A percentile compares a stretch with the other conserved stretches of the same genome.
phyloP scores from a whole-genome alignment of 2,113 vertebrate species.

The Xyrauchen texanus region DNA sequence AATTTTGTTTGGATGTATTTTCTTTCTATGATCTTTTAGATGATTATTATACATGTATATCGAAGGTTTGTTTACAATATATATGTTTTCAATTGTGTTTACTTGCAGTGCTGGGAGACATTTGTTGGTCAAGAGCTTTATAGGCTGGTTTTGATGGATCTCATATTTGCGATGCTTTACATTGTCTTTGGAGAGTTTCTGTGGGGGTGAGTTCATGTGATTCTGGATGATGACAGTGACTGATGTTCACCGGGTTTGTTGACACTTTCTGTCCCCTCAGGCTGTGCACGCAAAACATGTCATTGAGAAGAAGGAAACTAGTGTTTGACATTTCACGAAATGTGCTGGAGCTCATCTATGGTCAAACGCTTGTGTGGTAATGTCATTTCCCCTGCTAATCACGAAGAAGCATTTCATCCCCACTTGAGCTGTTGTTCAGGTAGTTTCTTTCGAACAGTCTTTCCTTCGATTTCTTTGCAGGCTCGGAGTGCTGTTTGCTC shows the following conservation, averaged over 20 bases:
- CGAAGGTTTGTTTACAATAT: background rate
- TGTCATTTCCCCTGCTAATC: no score
- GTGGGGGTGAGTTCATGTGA: constrained; percentile 77
- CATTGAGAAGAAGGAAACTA: constrained; percentile 71
- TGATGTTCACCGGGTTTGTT: background rate
- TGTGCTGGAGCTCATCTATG: constrained; percentile 86
- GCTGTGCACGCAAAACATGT: constrained; percentile 71
- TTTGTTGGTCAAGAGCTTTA: constrained; percentile 90
- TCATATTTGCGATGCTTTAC: constrained; percentile 79
- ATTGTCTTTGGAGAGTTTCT: constrained; percentile 79
- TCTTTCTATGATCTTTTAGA: no score
- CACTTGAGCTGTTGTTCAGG: no score
- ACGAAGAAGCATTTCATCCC: no score
- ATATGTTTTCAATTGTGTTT: background rate
- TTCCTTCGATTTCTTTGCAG: constrained; percentile 60
- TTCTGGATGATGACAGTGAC: no score
- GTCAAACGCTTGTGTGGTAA: constrained; percentile 90
- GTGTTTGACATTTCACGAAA: constrained; percentile 87
- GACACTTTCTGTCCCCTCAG: constrained; percentile 61
- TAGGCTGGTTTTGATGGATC: constrained; percentile 83
- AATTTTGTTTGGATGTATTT: background rate
- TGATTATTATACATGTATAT: background rate
- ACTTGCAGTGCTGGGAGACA: constrained; percentile 85
- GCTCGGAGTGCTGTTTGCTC: constrained; percentile 81
- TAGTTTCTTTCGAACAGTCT: background rate